Conservation (phyloP, 1,140 invertebrate species). For the Atta texana region DNA sequence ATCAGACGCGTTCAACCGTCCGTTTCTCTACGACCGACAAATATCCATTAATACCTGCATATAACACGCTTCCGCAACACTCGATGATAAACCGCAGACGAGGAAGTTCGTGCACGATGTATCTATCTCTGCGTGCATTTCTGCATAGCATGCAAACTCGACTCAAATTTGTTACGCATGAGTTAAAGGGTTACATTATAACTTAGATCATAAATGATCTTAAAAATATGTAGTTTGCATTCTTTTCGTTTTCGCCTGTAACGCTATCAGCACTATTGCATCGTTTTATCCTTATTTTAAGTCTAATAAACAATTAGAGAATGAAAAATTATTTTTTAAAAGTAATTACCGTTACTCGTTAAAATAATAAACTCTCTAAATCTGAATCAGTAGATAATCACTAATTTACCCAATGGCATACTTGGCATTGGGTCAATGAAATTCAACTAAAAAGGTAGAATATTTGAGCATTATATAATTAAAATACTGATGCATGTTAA, state of each 20-base stretch:
- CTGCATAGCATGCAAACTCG: neutral
- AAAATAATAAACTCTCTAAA: no score
- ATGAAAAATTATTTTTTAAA: no score
- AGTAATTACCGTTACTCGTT: no score
- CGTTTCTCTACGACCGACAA: constrained; percentile 10
- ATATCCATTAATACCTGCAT: constrained; percentile 23
- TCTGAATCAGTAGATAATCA: no score
- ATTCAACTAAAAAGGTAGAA: no score
- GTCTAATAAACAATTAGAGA: no score
- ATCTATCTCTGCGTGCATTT: neutral
- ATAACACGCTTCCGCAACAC: constrained; percentile 14
- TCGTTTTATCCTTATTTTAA: no score
- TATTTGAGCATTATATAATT: no score
- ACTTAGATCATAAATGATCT: neutral
- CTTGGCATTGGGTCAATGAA: no score
- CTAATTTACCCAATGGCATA: no score
- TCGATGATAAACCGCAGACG: constrained; percentile 34
- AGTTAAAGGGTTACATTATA: neutral
- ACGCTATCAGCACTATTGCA: no score
- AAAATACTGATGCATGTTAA: no score
- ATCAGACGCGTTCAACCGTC: neutral
- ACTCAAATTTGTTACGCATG: neutral
- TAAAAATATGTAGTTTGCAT: neutral
- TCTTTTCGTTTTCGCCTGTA: neutral
- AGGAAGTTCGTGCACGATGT: constrained; percentile 10